Conservation (phyloP, 1,140 invertebrate species). For the Parapsyche elsis region DNA sequence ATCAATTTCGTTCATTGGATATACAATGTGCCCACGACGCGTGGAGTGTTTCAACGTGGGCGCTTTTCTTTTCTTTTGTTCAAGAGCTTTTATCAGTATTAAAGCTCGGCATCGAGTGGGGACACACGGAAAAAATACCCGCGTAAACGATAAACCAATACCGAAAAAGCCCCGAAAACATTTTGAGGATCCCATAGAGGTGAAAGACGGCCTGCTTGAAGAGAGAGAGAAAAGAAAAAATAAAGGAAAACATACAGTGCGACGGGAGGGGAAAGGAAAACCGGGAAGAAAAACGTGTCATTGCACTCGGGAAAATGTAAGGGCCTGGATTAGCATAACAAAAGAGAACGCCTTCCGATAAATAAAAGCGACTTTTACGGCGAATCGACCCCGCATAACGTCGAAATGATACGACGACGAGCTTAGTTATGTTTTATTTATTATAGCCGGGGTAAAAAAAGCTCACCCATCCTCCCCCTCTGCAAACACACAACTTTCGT, state of each 20-base stretch:
- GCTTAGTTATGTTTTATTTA: slow-evolving; percentile 26
- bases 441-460: neutral
- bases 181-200: neutral
- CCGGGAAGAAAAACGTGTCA: slow-evolving; percentile 10
- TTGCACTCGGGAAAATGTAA: slow-evolving; percentile 17
- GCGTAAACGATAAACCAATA: slow-evolving; percentile 3
- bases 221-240: too few species aligned
- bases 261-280: too few species aligned
- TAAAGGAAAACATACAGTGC: too few species aligned
- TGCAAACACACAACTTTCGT: too few species aligned
- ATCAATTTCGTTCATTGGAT: too few species aligned
- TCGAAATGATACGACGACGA: slow-evolving; percentile 24
- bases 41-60: neutral
- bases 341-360: slow-evolving; percentile 9
- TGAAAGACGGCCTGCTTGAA: neutral
- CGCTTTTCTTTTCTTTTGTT: neutral
- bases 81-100: neutral
- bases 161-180: neutral
- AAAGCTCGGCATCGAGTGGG: neutral
- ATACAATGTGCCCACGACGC: neutral
- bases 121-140: neutral
- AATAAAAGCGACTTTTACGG: slow-evolving; percentile 31
- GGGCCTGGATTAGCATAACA: slow-evolving; percentile 11
- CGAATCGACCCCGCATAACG: slow-evolving; percentile 15
- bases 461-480: too few species aligned